Evolutionary conservation across 2,888 invertebrate genomes (phyloP), one percentile per base, ranked within the genome.

Genomic region (Pollenia angustigena): DNA sequence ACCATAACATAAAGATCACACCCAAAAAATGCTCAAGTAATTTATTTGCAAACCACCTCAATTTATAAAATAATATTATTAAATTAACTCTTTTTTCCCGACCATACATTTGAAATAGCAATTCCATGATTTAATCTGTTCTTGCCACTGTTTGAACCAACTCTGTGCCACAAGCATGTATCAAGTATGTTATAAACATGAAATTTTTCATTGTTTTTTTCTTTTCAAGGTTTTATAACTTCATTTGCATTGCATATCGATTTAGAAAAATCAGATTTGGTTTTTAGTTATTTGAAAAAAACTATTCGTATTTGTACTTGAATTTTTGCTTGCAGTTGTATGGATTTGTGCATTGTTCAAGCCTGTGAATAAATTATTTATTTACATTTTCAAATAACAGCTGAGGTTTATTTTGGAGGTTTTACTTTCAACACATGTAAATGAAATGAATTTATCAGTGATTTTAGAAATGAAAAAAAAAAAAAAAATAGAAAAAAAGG

Each of bases 381-480:
- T 89, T 89, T 90, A 89, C 88, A 89, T 89, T 90, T 90, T 89
- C 89, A 89, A 88, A 88, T 85, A 88, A 89, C 90, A 79, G 69
- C 88, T 89, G 90, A 90, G 91, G 89, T 91, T 91, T 90, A 68
- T 74, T 89, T 90, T 89, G 74, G 89, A 90, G 90, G 90, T 81
- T 80, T 85, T 81, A 44, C 85, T 76, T 75, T 69, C 80, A 85
- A 79, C 85, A 85, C 81, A 82, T 79, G 46, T 78, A 85, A 72
- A 81, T 82, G 46, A 56, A 85, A 66, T 82, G 60, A 69, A 75
- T 79, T 82, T 79, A 74, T 79, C 74, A 82, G 46, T 69, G 74
- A 62, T 78, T 78, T 71, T 66, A 42, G 32, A 48, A 40, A 64
- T 14, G n/a, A 64, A 76, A 50, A 2, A n/a, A 66, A 46, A 44